phyloP scores from a whole-genome alignment of 2,888 invertebrate species.

The Megalurothrips usitatus region DNA sequence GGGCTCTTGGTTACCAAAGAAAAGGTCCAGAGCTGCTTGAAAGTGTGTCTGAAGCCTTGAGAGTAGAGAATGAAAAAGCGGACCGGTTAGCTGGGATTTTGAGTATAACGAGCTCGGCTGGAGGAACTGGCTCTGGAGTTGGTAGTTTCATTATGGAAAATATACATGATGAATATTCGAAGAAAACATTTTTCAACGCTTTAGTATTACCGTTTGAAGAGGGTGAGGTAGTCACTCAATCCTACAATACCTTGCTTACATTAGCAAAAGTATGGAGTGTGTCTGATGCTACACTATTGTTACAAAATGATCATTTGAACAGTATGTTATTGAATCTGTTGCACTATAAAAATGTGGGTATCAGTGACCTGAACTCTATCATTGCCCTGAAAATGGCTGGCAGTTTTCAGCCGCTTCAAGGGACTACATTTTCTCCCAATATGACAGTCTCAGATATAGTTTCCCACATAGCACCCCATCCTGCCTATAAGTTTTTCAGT shows the following conservation, averaged over 20 bases:
- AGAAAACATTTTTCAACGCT: slow-evolving; percentile 47
- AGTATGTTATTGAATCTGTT: slow-evolving; percentile 45
- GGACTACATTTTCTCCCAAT: neutral
- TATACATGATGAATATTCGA: slow-evolving; percentile 48
- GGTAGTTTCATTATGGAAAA: slow-evolving; percentile 49
- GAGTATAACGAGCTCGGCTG: slow-evolving; percentile 50
- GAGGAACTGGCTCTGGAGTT: slow-evolving; percentile 54
- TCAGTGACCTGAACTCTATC: slow-evolving; percentile 49
- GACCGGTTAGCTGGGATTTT: slow-evolving; percentile 49
- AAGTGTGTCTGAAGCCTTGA: slow-evolving; percentile 45
- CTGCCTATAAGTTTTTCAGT: slow-evolving; percentile 49
- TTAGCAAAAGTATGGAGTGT: slow-evolving; percentile 48
- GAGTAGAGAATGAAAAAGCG: slow-evolving; percentile 48
- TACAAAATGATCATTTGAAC: slow-evolving; percentile 51
- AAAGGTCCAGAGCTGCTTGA: slow-evolving; percentile 46
- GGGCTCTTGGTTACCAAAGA: slow-evolving; percentile 51
- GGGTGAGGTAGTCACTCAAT: slow-evolving; percentile 53
- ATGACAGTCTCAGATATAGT: slow-evolving; percentile 40
- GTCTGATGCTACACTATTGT: slow-evolving; percentile 47
- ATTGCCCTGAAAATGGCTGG: slow-evolving; percentile 49
- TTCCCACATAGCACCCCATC: slow-evolving; percentile 48
- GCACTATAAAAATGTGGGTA: slow-evolving; percentile 43
- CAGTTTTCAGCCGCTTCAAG: slow-evolving; percentile 47
- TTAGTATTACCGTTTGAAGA: slow-evolving; percentile 49
- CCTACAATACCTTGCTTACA: slow-evolving; percentile 52